Base-by-base conservation (phyloP, 2,888 invertebrate genomes). In the Tiliacea citrago region DNA sequence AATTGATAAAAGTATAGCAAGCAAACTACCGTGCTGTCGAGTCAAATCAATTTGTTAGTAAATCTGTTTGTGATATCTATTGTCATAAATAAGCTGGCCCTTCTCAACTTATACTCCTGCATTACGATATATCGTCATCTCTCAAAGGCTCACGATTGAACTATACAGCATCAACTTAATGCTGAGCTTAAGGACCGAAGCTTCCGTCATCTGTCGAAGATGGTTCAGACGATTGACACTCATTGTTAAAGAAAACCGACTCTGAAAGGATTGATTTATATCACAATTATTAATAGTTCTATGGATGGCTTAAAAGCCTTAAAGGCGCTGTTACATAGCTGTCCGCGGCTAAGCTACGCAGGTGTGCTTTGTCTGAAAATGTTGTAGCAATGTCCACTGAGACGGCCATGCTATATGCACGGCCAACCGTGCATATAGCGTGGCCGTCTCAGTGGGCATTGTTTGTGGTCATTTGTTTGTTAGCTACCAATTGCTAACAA, bases 181-280 rank as follows among this genome's bases (percentile, higher is more conserved):
- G 55, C 16, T 16, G 21, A 39, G 39, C 21, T 21, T 21, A 21
- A 49, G 1, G 9, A 16, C 16, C 24, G n/a, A 70, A 49, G 21
- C 60, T 82, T 82, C 83, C 83, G 83, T 39, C 85, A 82, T 9
- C n/a, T 70, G 69, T 77, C 68, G 9, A 57, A 29, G 49, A 39
- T 49, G 39, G n/a, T n/a, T n/a, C 57, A 21, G 57, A 68, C 62
- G 51, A 73, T 53, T 69, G 72, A 60, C 55, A 68, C 49, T 72
- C 47, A 73, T 82, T 76, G 82, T 55, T 57, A 39, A 21, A 35
- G 57, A 49, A 42, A 70, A 68, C 57, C 55, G 12, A 42, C 2
- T 55, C 0, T 24, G 29, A 45, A 66, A 53, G 35, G 57, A 69
- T 69, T 77, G 39, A 77, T 69, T 62, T 67, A 42, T 65, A 49